Evolutionary conservation across 2,888 invertebrate species (phyloP), one percentile per base, ranked within the genome.

Genomic region (Carpatolechia fugitivella): DNA sequence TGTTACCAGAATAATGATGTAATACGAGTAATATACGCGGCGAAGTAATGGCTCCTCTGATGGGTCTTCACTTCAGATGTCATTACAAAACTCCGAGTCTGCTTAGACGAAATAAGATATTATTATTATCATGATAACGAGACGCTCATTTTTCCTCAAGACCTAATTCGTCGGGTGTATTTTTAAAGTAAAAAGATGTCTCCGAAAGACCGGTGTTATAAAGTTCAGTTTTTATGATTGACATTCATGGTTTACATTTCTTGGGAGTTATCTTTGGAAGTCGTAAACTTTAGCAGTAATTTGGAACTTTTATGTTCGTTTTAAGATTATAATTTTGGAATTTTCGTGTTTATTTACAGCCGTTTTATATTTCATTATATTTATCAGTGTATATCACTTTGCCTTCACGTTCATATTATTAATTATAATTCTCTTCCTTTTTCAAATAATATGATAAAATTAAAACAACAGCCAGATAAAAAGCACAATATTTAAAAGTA

Each of bases 21-120:
- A 79, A 50, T 50, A 38, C 13, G 44, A 44, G 44, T 44, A 44
- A 85, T 85, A 80, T 82, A 77, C 77, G 77, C 73, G 70, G 70
- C 71, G 72, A 62, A 76, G 76, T 86, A 87, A 88, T 82, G 85
- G 79, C 78, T 77, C 72, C 77, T 78, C 78, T 80, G 81, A 84
- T 79, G 78, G 74, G 74, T 69, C n/a, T n/a, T 44, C 29, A 20
- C 66, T 74, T 66, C 66, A 67, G 65, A 70, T 76, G 74, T 76
- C 79, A 77, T 83, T 78, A 82, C 79, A 80, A 79, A 81, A 78
- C 81, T 84, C 80, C 77, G 80, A 78, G 76, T 40, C 14, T n/a
- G 24, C 6, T 20, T 47, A 29, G 10, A 14, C 13, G 35, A 36
- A 49, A 49, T 24, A 20, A 49, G 35, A 49, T 36, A 49, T 35